phyloP scores from a whole-genome alignment of 2,888 invertebrate genomes.

The Ceratothoa steindachneri region DNA sequence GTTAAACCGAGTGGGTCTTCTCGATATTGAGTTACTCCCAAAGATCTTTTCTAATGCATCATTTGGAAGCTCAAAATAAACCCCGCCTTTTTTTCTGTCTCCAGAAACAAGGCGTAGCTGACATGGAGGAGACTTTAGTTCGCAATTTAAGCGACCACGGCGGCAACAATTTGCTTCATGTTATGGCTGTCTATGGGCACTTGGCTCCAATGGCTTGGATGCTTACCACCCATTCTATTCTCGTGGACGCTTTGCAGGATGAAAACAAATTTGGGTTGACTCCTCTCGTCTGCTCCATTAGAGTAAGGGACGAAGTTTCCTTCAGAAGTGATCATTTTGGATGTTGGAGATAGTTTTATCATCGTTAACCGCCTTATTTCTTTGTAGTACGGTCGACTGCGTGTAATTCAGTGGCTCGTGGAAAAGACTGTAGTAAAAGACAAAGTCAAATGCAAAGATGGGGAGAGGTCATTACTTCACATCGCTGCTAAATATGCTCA shows the following conservation, averaged over 20 bases:
- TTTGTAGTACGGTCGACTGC: slow-evolving; percentile 51
- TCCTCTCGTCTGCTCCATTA: slow-evolving; percentile 52
- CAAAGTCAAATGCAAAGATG: slow-evolving; percentile 51
- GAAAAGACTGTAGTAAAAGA: slow-evolving; percentile 51
- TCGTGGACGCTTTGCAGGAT: slow-evolving; percentile 52
- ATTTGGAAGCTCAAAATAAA: too few relatives aligned
- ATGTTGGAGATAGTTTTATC: not conserved
- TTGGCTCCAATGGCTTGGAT: slow-evolving; percentile 52
- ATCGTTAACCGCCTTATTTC: not conserved
- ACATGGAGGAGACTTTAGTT: slow-evolving; percentile 53
- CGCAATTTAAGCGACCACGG: slow-evolving; percentile 53
- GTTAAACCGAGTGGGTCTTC: too few relatives aligned
- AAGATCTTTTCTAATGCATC: too few relatives aligned
- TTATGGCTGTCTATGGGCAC: slow-evolving; percentile 52
- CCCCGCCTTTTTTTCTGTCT: too few relatives aligned
- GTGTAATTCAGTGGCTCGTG: slow-evolving; percentile 53
- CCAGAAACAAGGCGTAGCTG: slow-evolving; percentile 50
- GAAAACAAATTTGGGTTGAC: slow-evolving; percentile 53
- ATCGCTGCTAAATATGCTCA: slow-evolving; percentile 53
- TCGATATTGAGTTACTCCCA: too few relatives aligned
- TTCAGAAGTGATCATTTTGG: not conserved
- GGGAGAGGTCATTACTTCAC: slow-evolving; percentile 52
- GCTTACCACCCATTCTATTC: slow-evolving; percentile 50
- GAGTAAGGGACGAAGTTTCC: slow-evolving; percentile 51
- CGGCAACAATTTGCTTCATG: slow-evolving; percentile 53